Evolutionary conservation across 2,113 vertebrate species (phyloP).

Genomic region (Sardina pilchardus): DNA sequence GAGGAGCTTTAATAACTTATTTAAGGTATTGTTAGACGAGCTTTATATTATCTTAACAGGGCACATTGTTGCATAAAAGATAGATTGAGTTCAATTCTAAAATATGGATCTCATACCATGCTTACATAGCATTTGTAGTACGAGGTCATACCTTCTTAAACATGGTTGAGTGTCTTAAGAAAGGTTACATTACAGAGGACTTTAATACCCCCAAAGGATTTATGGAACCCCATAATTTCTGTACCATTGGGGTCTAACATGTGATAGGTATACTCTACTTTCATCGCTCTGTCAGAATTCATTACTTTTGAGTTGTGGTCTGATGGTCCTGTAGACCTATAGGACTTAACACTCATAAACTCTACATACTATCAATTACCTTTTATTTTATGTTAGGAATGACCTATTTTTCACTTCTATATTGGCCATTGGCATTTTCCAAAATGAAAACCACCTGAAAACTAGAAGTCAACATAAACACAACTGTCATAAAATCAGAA

Average conservation of each 20-base stretch:
- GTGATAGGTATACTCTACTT: neutral
- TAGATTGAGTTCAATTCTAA: neutral
- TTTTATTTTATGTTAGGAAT: neutral
- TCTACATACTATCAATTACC: neutral
- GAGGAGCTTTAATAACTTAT: neutral
- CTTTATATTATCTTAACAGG: too few relatives aligned
- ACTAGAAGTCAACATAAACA: neutral
- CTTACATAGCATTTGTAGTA: neutral
- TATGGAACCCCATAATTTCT: neutral
- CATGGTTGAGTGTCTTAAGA: neutral
- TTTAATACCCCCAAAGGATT: neutral
- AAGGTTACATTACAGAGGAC: neutral
- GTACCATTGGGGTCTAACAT: neutral
- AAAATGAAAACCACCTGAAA: neutral
- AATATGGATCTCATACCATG: too few relatives aligned
- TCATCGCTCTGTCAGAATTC: conserved; percentile 8
- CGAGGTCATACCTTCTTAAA: neutral
- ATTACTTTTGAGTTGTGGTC: neutral
- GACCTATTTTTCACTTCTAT: neutral
- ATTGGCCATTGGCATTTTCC: neutral
- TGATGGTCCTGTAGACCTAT: neutral
- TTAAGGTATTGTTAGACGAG: too few relatives aligned
- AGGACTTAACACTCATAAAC: neutral
- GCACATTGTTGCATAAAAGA: too few relatives aligned
- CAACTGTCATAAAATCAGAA: neutral